Base-by-base conservation (phyloP, 2,888 invertebrate species). In the Lamellibrachia satsuma region DNA sequence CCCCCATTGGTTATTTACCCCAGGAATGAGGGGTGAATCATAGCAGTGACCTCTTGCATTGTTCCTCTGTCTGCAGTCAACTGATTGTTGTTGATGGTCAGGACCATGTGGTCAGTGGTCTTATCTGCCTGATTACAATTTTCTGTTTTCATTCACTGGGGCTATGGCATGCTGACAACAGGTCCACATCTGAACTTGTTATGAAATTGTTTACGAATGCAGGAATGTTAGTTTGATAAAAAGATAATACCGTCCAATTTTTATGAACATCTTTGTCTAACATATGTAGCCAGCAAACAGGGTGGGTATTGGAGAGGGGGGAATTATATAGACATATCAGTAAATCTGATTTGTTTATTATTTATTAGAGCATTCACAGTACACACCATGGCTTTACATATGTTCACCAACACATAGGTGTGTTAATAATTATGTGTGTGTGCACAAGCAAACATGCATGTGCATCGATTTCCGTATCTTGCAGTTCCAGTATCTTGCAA, bases 121-220 rank as follows among this genome's bases (percentile, higher is more conserved):
- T 75, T 22, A 75, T 75, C 75, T 75, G 75, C 15, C 75, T 75
- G 75, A 75, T 75, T 75, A 22, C 75, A 75, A n/a, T 75, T 75
- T n/a, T 75, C 15, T 75, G 75, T n/a, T 75, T 22, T 6, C 75
- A 75, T 75, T 75, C 75, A 57, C 22, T 39, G 75, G 3, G 22
- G 22, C 75, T 75, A 75, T 75, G 22, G 75, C 75, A 75, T 75
- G 22, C 6, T 75, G 75, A 75, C 75, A 75, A 22, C 75, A 75
- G 75, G 75, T 75, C 75, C 22, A 22, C 75, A 75, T 75, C 75
- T 75, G 75, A 75, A 75, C 75, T 75, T 75, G 75, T 75, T 75
- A 75, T n/a, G 75, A n/a, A 75, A 75, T 75, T 75, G 75, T 75
- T 75, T 75, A 75, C 75, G 75, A 22, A 22, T 75, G 75, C 75